These are phyloP conservation scores for Hippopotamus amphibius DNA, from an alignment of 2,113 vertebrate genomes.

Conservation along the genomic window DNA sequence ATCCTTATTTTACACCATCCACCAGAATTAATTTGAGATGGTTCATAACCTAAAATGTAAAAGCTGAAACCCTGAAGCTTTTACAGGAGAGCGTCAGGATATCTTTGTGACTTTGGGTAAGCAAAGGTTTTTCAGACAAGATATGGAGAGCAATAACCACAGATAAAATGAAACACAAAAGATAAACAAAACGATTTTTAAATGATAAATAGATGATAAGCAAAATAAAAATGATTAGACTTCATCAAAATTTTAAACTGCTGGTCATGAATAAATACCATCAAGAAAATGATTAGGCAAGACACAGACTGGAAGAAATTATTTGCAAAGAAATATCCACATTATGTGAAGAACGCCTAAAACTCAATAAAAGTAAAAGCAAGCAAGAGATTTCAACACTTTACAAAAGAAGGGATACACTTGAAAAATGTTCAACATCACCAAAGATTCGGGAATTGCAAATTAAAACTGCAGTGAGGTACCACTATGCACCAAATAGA, in stretches of 20 bases:
- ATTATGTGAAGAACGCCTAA: neutral
- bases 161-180: no score
- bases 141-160: neutral
- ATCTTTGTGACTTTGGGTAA: neutral
- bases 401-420: neutral
- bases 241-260: neutral
- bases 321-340: neutral
- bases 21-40: neutral
- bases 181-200: no score
- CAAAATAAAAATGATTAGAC: neutral
- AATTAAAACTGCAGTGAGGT: neutral
- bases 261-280: neutral
- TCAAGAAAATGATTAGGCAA: neutral
- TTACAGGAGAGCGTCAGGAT: neutral
- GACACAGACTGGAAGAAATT: neutral
- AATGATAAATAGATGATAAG: no score
- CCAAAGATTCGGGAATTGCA: neutral
- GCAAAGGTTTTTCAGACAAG: neutral
- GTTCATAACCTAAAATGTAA: neutral
- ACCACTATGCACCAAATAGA: fast-evolving
- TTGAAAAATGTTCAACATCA: neutral
- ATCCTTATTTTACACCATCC: neutral
- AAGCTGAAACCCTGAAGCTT: neutral
- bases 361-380: neutral
- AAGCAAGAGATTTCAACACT: neutral